Evolutionary conservation across 2,113 vertebrate species (phyloP), one percentile per base, ranked within the genome.

Genomic region (Gorsachius goisagi): DNA sequence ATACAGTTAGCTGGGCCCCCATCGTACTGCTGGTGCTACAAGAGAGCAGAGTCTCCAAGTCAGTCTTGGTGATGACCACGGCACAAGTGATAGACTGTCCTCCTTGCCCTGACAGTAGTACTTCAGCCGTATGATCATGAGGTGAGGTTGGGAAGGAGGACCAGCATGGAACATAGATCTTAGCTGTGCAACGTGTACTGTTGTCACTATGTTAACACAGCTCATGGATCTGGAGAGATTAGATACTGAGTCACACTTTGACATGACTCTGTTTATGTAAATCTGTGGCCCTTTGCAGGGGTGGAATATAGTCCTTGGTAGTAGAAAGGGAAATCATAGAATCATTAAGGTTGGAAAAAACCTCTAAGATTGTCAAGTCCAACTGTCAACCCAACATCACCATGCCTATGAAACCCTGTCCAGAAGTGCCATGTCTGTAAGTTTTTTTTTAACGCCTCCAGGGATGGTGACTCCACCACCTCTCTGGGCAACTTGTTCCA

Each of bases 241-340:
- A 27, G 15, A 16, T 52, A 20, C 3, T 17, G 30, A 33, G 26
- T 3, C 6, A 0, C 0, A 0, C 33, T 74, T 66, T 11, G 23
- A 37, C 5, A 0, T 52, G 35, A 52, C 45, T 72, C n/a, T 22
- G 2, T 9, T 9, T 24, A 1, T 39, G 23, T 59, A 33, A 19
- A 28, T 22, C 33, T 10, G 33, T 52, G 41, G 11, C n/a, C 35
- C 18, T 45, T 47, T 75, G 74, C 60, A 76, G 56, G 21, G 63
- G 8, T 26, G 23, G 45, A 27, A 23, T n/a, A 17, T 37, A 75
- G 49, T 30, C 26, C 22, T 71, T 47, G 41, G 27, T 12, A 19
- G 17, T 2, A 47, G 77, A 59, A 76, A 52, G 27, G 16, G n/a
- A 45, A 52, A 45, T 45, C 45, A 45, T 45, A 45, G 45, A 45